phyloP scores from a whole-genome alignment of 2,888 invertebrate species.

The Agrochola circellaris region DNA sequence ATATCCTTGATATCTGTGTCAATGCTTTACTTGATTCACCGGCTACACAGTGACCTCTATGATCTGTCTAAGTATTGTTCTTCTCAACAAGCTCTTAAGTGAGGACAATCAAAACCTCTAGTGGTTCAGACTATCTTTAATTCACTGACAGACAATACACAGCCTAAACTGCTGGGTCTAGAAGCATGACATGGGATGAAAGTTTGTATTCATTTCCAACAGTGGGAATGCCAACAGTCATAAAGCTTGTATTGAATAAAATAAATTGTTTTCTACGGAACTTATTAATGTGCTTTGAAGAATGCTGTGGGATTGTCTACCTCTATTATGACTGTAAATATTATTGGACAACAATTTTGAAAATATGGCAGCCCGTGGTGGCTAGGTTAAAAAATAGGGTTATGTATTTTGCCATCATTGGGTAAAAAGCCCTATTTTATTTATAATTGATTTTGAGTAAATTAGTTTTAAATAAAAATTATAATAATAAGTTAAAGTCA shows the following conservation, averaged over 20 bases:
- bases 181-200: neutral
- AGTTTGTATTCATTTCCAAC: neutral
- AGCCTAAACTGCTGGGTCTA: neutral
- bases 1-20: neutral
- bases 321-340: no score
- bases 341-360: no score
- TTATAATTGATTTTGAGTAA: no score
- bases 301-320: neutral
- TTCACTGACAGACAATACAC: neutral
- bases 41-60: neutral
- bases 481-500: no score
- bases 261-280: neutral
- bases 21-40: neutral
- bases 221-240: neutral
- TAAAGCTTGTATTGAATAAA: neutral
- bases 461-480: no score
- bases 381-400: no score
- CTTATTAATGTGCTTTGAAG: neutral
- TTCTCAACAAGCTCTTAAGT: neutral
- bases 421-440: no score
- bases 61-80: neutral
- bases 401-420: no score
- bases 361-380: no score
- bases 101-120: neutral
- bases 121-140: neutral